Conservation (phyloP, 2,797 vertebrate genomes). For the Sebastes cheni region DNA sequence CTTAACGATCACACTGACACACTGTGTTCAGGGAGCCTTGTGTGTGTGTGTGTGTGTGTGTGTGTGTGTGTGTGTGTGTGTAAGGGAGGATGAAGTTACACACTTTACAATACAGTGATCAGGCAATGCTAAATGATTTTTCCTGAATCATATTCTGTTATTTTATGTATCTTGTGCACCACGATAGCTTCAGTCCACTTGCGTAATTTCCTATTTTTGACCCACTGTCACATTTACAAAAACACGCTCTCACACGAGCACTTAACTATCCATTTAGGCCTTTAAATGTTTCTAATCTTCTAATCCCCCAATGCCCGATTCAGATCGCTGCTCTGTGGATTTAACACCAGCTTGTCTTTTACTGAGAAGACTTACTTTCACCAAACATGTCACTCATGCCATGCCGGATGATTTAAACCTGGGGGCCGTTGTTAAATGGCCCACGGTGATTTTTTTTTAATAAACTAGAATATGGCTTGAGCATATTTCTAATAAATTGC, state of each 20-base stretch:
- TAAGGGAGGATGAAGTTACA: background rate
- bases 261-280: slow-evolving; percentile 4
- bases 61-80: background rate
- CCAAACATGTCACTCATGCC: background rate
- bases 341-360: background rate
- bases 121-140: background rate
- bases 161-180: background rate
- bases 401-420: background rate
- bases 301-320: background rate
- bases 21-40: slow-evolving; percentile 30
- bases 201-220: background rate
- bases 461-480: too few relatives aligned
- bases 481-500: too few relatives aligned
- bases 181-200: background rate
- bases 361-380: background rate
- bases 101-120: background rate
- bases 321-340: background rate
- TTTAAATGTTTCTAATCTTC: slow-evolving; percentile 19
- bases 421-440: too few relatives aligned
- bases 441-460: too few relatives aligned
- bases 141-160: background rate
- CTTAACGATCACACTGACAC: slow-evolving; percentile 73
- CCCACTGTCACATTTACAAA: background rate
- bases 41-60: too few relatives aligned
- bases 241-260: background rate